These are phyloP conservation scores for Leptinotarsa texana DNA, from an alignment of 1,140 invertebrate species.

Conservation along the genomic window DNA sequence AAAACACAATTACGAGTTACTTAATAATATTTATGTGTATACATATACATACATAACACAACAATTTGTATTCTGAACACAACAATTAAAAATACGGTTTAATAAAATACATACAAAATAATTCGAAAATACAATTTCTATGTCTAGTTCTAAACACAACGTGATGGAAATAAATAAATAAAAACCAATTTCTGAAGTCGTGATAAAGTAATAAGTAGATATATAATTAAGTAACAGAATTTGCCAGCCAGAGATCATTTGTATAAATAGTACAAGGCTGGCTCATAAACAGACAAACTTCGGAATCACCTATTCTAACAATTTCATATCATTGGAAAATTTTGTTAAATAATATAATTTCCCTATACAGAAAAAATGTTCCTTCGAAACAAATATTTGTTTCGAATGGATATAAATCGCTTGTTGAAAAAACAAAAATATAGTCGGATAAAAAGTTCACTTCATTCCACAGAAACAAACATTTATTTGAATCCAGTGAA, in stretches of 20 bases:
- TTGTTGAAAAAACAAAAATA: too few species aligned
- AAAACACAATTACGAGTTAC: slow-evolving; percentile 45
- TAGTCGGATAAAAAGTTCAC: too few species aligned
- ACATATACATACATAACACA: slow-evolving; percentile 51
- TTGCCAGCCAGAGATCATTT: slow-evolving; percentile 39
- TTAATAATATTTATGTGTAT: slow-evolving; percentile 52
- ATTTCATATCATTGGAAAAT: slow-evolving; percentile 13
- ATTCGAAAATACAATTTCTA: slow-evolving; percentile 29
- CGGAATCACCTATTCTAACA: slow-evolving; percentile 22
- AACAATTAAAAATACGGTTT: slow-evolving; percentile 51
- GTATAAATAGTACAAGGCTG: slow-evolving; percentile 13
- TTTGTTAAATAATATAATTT: slow-evolving; percentile 22
- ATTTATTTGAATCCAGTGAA: too few species aligned
- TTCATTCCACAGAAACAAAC: too few species aligned
- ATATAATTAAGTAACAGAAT: slow-evolving; percentile 25
- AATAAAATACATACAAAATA: slow-evolving; percentile 48
- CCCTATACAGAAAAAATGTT: slow-evolving; percentile 5
- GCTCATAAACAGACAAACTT: slow-evolving; percentile 9
- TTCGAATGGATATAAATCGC: neutral
- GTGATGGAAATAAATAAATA: slow-evolving; percentile 26
- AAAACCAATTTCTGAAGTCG: slow-evolving; percentile 15
- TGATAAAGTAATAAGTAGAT: slow-evolving; percentile 19
- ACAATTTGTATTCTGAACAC: slow-evolving; percentile 55
- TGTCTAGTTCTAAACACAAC: slow-evolving; percentile 27
- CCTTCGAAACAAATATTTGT: neutral